Conservation (phyloP, 30 jellyfish, hydroid and myxozoan genomes). For the Aurelia aurita complex sp. Pacific region DNA sequence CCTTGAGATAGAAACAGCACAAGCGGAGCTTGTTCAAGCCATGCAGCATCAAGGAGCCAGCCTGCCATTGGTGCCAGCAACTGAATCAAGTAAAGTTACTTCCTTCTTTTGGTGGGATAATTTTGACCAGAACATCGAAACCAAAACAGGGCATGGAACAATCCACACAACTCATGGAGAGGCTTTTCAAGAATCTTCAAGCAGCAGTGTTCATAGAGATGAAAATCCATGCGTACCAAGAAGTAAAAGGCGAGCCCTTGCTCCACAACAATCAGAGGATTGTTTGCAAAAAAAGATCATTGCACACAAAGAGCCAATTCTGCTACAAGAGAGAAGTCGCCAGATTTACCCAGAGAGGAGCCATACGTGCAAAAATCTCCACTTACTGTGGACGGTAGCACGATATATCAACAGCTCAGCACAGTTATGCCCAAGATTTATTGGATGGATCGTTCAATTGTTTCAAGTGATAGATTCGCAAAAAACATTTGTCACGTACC, state of each 20-base stretch:
- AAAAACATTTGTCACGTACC: constrained; percentile 31
- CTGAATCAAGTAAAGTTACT: neutral
- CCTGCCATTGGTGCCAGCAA: constrained; percentile 30
- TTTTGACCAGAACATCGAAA: neutral
- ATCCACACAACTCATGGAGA: neutral
- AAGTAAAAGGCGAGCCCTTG: constrained; percentile 23
- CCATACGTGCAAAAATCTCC: neutral
- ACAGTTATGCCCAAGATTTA: constrained; percentile 25
- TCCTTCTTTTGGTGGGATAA: neutral
- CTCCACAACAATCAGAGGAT: constrained; percentile 5
- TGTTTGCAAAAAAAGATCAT: no score
- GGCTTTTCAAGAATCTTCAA: constrained; percentile 6
- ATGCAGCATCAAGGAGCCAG: neutral
- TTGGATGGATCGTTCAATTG: constrained; percentile 27
- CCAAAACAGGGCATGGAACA: neutral
- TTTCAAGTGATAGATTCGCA: neutral
- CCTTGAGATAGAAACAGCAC: constrained; percentile 44
- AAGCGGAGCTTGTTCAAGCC: constrained; percentile 34
- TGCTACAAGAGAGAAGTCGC: neutral
- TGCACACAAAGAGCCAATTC: neutral
- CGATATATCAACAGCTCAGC: neutral
- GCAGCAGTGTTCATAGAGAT: constrained; percentile 34
- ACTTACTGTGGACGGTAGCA: neutral
- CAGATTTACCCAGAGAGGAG: neutral
- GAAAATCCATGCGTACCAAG: constrained; percentile 23